Base-by-base conservation (phyloP, 2,797 vertebrate species). In the Dallia pectoralis region DNA sequence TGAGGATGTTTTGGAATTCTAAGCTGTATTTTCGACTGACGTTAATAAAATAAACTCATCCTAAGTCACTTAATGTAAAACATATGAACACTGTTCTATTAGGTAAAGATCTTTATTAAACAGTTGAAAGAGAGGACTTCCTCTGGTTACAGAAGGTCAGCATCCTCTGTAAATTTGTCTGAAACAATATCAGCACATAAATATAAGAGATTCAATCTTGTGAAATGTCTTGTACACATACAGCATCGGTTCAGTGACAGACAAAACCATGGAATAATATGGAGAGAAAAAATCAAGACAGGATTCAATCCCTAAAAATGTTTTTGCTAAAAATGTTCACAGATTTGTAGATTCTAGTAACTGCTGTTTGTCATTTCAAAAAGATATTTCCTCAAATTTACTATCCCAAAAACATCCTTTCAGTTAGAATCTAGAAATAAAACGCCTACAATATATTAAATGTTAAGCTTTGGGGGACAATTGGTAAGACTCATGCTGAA, bases 41-140 rank as follows among this genome's bases (percentile, higher is more conserved):
- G 81, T 81, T 79, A 88, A 89, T 90, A 90, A 91, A 89, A 74
- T 77, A 40, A 70, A 75, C 73, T 80, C 67, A 82, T 79, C 76
- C 77, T 16, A 59, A 73, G 67, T 63, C 25, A 49, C 44, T 30
- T 18, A 59, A 32, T 27, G 29, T 16, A 19, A 27, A 1, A 12
- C 25, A 59, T 56, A 9, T 56, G 53, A 22, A 5, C 33, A 25
- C 14, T n/a, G 18, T 40, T 14, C 36, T 36, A 40, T 77, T 70
- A 64, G 71, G 75, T 63, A 74, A 44, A 44, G 40, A 78, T 84
- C 80, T 89, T 89, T 86, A 85, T 84, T 90, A 80, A 82, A 86
- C 76, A 74, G 27, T 56, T 77, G 75, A 71, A 81, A 81, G 72
- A 86, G 40, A 67, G 27, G 59, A 73, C 32, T 53, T 67, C 33